Evolutionary conservation across 2,888 invertebrate species (phyloP).

Genomic region (Lepidocyrtoides sp.): DNA sequence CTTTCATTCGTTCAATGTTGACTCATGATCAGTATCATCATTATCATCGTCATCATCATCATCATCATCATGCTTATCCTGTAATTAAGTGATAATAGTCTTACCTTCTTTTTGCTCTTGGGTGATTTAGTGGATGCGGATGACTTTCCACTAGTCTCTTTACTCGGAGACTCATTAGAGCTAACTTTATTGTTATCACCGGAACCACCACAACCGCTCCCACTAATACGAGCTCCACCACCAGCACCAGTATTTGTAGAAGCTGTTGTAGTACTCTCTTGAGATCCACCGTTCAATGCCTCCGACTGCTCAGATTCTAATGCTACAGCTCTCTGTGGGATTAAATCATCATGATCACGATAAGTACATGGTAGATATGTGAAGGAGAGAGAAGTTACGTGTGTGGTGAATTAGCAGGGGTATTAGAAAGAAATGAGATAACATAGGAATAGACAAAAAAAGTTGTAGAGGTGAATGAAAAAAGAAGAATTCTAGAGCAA

Average conservation of each 20-base stretch:
- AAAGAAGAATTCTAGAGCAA: constrained; percentile 49
- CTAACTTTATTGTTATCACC: constrained; percentile 69
- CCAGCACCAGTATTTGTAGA: neutral
- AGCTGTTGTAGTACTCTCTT: constrained; percentile 54
- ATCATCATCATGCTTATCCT: constrained; percentile 25
- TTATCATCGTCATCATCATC: neutral
- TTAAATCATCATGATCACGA: constrained; percentile 27
- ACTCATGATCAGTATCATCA: neutral
- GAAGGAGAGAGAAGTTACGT: neutral
- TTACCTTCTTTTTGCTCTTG: constrained; percentile 73
- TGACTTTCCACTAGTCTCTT: constrained; percentile 72
- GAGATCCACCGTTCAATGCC: constrained; percentile 59
- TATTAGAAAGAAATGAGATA: constrained; percentile 1
- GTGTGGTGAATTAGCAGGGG: neutral
- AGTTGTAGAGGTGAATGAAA: neutral
- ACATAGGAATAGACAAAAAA: neutral
- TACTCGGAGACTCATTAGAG: constrained; percentile 72
- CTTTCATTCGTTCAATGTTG: neutral
- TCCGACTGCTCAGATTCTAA: constrained; percentile 51
- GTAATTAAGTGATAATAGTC: constrained; percentile 46
- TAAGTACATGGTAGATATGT: constrained; percentile 1
- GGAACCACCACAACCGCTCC: constrained; percentile 59
- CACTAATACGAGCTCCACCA: constrained; percentile 62
- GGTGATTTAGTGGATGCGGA: constrained; percentile 71
- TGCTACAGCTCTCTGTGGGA: constrained; percentile 65